Evolutionary conservation across 2,888 invertebrate species (phyloP).

Genomic region (Laothoe populi): DNA sequence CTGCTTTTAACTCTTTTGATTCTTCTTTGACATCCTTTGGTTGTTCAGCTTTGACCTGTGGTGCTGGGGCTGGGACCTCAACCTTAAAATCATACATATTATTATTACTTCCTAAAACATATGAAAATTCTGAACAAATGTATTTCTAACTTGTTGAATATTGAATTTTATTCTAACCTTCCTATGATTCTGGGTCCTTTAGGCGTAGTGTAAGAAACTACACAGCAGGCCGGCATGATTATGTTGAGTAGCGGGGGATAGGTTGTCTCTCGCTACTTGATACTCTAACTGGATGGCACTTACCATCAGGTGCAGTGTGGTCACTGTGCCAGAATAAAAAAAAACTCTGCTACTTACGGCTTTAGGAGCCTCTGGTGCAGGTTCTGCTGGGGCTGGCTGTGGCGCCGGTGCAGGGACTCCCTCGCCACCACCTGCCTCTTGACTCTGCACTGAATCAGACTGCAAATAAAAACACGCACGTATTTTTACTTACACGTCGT

Average conservation of each 20-base stretch:
- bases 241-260: no score
- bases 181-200: no score
- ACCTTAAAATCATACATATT: not conserved
- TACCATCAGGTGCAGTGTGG: no score
- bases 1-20: conserved; percentile 28
- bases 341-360: conserved; percentile 30
- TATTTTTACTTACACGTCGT: not conserved
- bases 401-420: conserved; percentile 28
- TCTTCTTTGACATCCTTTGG: conserved; percentile 13
- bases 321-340: no score
- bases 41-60: not conserved
- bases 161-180: no score
- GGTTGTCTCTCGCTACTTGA: no score
- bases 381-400: conserved; percentile 3
- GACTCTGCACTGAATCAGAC: conserved; percentile 44
- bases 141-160: no score
- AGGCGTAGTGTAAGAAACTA: no score
- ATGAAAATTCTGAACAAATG: no score
- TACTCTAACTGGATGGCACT: no score
- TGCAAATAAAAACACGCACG: conserved; percentile 26
- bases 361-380: conserved; percentile 20
- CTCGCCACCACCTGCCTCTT: conserved; percentile 48
- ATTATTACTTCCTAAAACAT: not conserved
- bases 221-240: no score
- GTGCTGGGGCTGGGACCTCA: not conserved